Evolutionary conservation across 2,113 vertebrate genomes (phyloP).

Genomic region (Tricholaema leucomelas): DNA sequence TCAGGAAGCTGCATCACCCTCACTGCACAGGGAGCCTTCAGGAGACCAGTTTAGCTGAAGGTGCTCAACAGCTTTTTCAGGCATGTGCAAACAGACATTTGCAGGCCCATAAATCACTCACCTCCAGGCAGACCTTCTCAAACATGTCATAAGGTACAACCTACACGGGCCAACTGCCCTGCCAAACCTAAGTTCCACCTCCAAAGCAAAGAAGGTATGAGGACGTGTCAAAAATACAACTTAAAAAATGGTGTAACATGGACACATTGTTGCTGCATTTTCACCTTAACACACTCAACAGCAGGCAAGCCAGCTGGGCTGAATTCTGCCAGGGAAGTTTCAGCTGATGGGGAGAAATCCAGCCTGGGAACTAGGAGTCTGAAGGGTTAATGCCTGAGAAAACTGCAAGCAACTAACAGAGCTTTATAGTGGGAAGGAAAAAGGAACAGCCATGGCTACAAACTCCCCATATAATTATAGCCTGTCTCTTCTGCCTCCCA

Average conservation of each 20-base stretch:
- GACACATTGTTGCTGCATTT: fast-evolving
- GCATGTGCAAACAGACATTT: neutral
- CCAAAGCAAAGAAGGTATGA: neutral
- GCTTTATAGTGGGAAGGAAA: neutral
- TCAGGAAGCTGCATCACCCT: neutral
- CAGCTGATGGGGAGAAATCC: neutral
- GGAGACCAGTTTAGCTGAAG: neutral
- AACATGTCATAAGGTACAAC: neutral
- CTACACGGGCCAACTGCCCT: neutral
- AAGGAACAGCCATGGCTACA: neutral
- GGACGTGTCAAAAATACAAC: neutral
- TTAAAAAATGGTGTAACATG: neutral
- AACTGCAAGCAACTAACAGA: neutral
- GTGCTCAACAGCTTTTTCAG: neutral
- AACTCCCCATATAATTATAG: neutral
- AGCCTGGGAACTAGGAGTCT: neutral
- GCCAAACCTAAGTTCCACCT: neutral
- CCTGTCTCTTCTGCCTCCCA: neutral
- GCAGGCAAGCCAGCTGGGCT: neutral
- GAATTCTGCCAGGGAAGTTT: neutral
- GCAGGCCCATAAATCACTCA: neutral
- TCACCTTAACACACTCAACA: neutral
- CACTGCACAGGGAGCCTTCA: neutral
- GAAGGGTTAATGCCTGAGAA: neutral
- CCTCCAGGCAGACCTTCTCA: neutral